These are phyloP conservation scores for Tenthredo scrophulariae DNA, from an alignment of 2,888 invertebrate genomes.

Conservation along the genomic window DNA sequence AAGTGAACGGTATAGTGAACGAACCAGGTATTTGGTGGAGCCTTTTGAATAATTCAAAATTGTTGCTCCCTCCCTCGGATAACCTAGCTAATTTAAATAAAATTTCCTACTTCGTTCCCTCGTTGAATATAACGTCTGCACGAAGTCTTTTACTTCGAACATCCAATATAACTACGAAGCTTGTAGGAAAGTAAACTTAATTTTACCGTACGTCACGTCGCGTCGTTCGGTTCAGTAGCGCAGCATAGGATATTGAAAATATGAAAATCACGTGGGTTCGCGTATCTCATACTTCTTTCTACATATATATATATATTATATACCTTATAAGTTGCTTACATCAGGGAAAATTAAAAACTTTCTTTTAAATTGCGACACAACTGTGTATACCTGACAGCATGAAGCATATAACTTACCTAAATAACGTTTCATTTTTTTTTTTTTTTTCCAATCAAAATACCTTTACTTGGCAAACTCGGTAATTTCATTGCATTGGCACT, in stretches of 20 bases:
- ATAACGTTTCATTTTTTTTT: neutral
- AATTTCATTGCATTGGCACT: neutral
- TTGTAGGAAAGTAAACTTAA: constrained; percentile 10
- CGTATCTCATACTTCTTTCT: neutral
- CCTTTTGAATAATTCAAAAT: constrained; percentile 34
- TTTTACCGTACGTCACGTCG: neutral
- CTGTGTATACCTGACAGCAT: neutral
- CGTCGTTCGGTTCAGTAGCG: neutral
- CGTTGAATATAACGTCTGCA: neutral
- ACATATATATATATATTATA: too few relatives aligned
- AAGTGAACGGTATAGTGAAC: neutral
- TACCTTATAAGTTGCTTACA: neutral
- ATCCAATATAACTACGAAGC: neutral
- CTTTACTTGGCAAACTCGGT: neutral
- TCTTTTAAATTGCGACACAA: neutral
- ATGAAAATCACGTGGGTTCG: neutral
- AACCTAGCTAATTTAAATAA: constrained; percentile 1
- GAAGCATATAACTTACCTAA: neutral
- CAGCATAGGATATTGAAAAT: neutral
- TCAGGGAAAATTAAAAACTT: neutral
- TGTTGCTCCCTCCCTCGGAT: constrained; percentile 12
- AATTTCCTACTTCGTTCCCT: constrained; percentile 7
- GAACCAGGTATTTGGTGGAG: neutral
- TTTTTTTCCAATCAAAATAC: neutral
- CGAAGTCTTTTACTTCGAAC: neutral